Conservation (phyloP, 2,888 invertebrate species). For the Clitarchus hookeri region DNA sequence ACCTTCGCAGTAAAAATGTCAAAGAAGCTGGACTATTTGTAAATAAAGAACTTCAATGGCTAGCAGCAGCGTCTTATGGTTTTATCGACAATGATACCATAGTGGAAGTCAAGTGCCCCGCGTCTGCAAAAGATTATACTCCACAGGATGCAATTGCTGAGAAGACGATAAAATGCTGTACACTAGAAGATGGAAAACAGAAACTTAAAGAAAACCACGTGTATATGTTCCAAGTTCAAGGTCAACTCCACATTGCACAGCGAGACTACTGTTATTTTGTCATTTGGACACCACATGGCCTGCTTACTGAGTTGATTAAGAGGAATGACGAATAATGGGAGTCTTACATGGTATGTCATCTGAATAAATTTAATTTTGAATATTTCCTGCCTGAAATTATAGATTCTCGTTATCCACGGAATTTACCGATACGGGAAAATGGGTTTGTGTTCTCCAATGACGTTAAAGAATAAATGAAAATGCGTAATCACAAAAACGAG, state of each 20-base stretch:
- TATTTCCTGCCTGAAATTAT: neutral
- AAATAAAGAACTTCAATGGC: neutral
- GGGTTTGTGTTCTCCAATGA: neutral
- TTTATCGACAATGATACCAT: neutral
- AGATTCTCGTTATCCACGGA: constrained; percentile 10
- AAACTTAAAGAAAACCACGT: neutral
- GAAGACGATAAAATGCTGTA: neutral
- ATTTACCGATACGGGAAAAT: neutral
- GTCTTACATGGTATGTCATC: neutral
- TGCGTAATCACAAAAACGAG: too few species aligned
- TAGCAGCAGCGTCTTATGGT: neutral
- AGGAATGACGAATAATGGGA: neutral
- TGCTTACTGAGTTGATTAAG: neutral
- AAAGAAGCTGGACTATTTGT: neutral
- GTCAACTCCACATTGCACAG: neutral
- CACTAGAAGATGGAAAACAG: neutral
- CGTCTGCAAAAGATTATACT: neutral
- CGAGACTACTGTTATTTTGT: neutral
- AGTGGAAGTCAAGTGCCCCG: too few species aligned
- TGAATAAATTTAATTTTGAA: neutral
- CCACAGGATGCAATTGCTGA: neutral
- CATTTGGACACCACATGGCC: neutral
- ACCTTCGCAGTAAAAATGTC: neutral
- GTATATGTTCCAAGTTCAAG: constrained; percentile 7
- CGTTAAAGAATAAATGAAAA: too few species aligned